A percentile compares a stretch with the other conserved stretches of the same genome.
These are phyloP conservation scores for Labia minor DNA, from an alignment of 2,888 invertebrate genomes.

Conservation along the genomic window DNA sequence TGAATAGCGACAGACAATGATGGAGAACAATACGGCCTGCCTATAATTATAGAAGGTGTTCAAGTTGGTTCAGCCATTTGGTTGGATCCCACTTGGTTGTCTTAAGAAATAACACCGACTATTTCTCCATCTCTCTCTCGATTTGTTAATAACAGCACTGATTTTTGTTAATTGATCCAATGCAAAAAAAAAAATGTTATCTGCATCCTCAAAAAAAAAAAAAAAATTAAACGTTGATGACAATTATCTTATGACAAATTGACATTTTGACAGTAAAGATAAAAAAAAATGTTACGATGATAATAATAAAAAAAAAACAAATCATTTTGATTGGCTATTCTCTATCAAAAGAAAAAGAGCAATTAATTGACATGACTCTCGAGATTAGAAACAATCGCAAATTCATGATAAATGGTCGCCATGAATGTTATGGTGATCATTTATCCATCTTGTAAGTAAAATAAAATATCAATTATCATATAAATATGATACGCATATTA, in stretches of 20 bases:
- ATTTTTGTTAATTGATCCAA: neutral
- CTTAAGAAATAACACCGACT: too few species aligned
- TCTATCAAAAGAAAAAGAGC: neutral
- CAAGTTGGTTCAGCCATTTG: neutral
- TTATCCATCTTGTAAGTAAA: too few species aligned
- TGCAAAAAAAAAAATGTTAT: neutral
- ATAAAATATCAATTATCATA: too few species aligned
- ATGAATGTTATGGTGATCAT: too few species aligned
- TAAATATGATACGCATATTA: neutral
- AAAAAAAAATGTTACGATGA: neutral
- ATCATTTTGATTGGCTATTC: neutral
- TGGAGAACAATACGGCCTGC: neutral
- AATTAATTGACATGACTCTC: conserved; percentile 1
- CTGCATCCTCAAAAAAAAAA: neutral
- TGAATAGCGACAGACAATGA: neutral
- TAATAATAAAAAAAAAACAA: neutral
- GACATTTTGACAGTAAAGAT: neutral
- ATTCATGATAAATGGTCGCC: neutral
- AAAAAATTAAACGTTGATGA: neutral
- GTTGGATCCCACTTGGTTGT: neutral
- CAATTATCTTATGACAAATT: conserved; percentile 7
- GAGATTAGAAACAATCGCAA: neutral
- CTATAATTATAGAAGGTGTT: neutral
- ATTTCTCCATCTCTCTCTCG: too few species aligned
- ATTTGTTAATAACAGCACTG: too few species aligned